Base-by-base conservation (phyloP, 2,797 vertebrate genomes). In the Coluber constrictor region DNA sequence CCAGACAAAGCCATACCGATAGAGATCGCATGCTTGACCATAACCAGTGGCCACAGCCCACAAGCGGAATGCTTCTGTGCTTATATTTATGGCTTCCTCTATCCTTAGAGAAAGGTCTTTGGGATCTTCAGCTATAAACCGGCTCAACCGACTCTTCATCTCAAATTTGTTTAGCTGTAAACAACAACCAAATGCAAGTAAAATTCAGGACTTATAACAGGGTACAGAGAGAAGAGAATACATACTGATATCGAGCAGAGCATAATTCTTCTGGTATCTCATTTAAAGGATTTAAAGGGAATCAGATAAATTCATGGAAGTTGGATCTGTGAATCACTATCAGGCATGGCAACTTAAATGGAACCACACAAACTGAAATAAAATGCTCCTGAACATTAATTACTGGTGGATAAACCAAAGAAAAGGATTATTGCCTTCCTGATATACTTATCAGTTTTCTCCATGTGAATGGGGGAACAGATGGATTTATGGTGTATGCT, bases 31-130 rank as follows among this genome's bases (percentile, higher is more conserved):
- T 27, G 98, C 98, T 94, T 99, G 99, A 61, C 99, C 98, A 0
- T 99, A 99, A 89, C 96, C 97, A 3, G 98, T 98, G 0, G 98
- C 98, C 93, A 99, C 98, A 6, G 98, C 98, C 98, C 98, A 99
- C 83, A 99, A 92, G 51, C 99, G 98, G 95, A 98, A 98, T 3
- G 98, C 98, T 95, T 99, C 99, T 0, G 97, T 98, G 97, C 96
- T 98, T 92, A 99, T 96, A 61, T 88, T 94, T 92, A 98, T 89
- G 18, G 98, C 98, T 94, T 99, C 98, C 10, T 97, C 93, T 0
- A 92, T 93, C 0, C 98, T 98, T 95, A 99, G 97, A 27, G 97
- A 97, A 97, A 99, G 96, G 90, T 99, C 98, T 57, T 88, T 47
- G 0, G 99, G 99, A 25, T 98, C 98, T 90, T 98, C 98, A 18